Base-by-base conservation (phyloP, 2,888 invertebrate genomes). In the Sacculina carcini region DNA sequence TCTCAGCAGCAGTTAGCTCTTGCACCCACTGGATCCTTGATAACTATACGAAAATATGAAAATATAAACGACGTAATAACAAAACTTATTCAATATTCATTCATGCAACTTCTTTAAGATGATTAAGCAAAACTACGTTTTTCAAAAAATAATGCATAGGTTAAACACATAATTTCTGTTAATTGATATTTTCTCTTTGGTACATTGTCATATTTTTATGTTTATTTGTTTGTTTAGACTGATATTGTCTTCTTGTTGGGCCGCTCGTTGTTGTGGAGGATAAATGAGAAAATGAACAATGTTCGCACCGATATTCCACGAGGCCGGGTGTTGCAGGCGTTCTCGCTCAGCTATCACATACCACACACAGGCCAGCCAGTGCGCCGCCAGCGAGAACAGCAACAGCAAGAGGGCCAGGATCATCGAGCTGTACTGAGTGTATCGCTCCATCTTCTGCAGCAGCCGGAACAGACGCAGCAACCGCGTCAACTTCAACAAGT, bases 291-390 rank as follows among this genome's bases (percentile, higher is more conserved):
- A 34, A n/a, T 34, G 34, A 12, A 34, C 10, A 34, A 34, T 34
- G 34, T n/a, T 64, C 74, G 73, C 68, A 87, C 86, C 85, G 59
- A 84, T 74, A 65, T 81, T 79, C 81, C 83, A 82, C 58, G 75
- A 74, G 59, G 75, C 74, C 57, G 74, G 71, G 58, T 72, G 68
- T 58, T 70, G 70, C 50, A 76, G 72, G 56, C 79, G 74, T 66
- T 90, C 90, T 62, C 79, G 79, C 61, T 83, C 82, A 9, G 90
- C 92, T 60, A 92, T 87, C 59, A 87, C 84, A 68, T 83, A 92
- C 92, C 92, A 94, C 60, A 92, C 78, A 66, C 92, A 92, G 14
- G 92, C 92, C 56, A 92, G 71, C 92, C 92, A 92, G 66, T 94
- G 92, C 3, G 92, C 90, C 50, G 89, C 78, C 59, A 92, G 70